A percentile compares a stretch with the other conserved stretches of the same genome.
Evolutionary conservation across 2,888 invertebrate genomes (phyloP).

Genomic region (Brenthis ino): DNA sequence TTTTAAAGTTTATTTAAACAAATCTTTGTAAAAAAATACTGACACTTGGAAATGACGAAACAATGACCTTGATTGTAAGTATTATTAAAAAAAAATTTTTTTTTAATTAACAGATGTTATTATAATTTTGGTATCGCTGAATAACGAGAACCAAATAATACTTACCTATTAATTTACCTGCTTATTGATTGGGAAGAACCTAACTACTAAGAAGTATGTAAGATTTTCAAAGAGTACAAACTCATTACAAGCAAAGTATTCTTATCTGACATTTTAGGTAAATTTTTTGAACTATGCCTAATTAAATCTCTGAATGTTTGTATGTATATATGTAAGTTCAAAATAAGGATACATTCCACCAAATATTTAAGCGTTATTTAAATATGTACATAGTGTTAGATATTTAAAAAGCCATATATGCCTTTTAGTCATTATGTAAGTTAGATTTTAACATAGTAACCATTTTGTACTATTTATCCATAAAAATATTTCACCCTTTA

Average conservation of each 20-base stretch:
- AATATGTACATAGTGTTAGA: constrained; percentile 46
- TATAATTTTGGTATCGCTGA: too few relatives aligned
- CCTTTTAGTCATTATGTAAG: constrained; percentile 62
- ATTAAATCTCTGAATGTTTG: not conserved
- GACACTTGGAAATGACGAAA: too few relatives aligned
- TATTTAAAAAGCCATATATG: constrained; percentile 60
- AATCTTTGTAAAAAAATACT: too few relatives aligned
- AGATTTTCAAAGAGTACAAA: too few relatives aligned
- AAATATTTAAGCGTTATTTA: constrained; percentile 54
- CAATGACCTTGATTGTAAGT: too few relatives aligned
- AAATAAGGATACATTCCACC: constrained; percentile 53
- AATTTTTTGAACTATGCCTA: not conserved
- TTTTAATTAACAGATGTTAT: too few relatives aligned
- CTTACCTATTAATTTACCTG: too few relatives aligned
- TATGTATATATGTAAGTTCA: not conserved
- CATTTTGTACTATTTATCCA: constrained; percentile 21
- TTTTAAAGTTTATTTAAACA: too few relatives aligned
- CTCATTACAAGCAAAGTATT: not conserved
- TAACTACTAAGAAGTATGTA: too few relatives aligned
- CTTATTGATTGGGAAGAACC: too few relatives aligned
- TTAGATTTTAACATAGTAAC: constrained; percentile 17
- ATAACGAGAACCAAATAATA: too few relatives aligned
- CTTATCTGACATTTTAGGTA: not conserved
- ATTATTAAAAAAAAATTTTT: too few relatives aligned
- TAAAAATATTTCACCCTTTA: not conserved